phyloP scores from a whole-genome alignment of 2,888 invertebrate genomes.

The Aphidius colemani region DNA sequence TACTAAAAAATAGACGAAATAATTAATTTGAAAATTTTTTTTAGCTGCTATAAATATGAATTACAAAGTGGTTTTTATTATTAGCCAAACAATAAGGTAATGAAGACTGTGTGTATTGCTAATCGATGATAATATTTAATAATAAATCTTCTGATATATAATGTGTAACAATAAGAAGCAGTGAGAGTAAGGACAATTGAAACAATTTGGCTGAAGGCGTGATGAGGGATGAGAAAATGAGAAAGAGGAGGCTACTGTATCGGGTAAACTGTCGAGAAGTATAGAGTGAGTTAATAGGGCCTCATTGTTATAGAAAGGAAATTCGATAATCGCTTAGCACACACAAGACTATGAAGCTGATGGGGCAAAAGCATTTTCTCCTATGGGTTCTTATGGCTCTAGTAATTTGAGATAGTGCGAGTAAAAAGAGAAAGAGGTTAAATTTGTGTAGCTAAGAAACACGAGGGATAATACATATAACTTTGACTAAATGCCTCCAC shows the following conservation, averaged over 20 bases:
- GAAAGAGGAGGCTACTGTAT: conserved; percentile 33
- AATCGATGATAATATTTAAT: too few species aligned
- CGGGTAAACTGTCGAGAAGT: conserved; percentile 33
- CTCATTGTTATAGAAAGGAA: conserved; percentile 60
- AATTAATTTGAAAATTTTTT: too few species aligned
- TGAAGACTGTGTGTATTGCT: too few species aligned
- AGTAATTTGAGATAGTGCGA: conserved; percentile 23
- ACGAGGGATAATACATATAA: conserved; percentile 46
- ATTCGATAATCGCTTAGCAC: conserved; percentile 61
- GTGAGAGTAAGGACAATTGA: too few species aligned
- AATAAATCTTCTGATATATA: too few species aligned
- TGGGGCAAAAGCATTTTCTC: conserved; percentile 27
- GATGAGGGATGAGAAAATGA: neutral
- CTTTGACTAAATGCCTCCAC: conserved; percentile 60
- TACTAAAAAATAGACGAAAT: too few species aligned
- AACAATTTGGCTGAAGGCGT: too few species aligned
- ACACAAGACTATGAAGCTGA: conserved; percentile 49
- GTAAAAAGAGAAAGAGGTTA: conserved; percentile 25
- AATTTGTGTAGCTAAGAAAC: conserved; percentile 32
- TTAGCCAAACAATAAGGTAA: too few species aligned
- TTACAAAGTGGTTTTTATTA: too few species aligned
- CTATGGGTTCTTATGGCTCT: conserved; percentile 27
- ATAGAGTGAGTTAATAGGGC: conserved; percentile 60
- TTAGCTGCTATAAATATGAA: too few species aligned
- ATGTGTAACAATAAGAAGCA: too few species aligned